Evolutionary conservation across 1,140 invertebrate genomes (phyloP).

Genomic region (Pogonus chalceus): DNA sequence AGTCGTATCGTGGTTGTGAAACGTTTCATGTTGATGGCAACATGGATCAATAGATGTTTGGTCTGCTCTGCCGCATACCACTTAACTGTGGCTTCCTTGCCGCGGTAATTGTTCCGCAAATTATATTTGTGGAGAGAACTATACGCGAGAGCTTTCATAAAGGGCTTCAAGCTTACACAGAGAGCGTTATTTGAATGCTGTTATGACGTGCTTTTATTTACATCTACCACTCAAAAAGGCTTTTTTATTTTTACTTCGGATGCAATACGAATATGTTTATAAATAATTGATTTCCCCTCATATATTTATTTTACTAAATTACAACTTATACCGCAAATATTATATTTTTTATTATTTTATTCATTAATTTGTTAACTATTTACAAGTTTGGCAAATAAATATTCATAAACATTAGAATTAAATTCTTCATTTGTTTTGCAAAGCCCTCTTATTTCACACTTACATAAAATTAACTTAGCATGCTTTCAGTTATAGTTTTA

Average conservation of each 20-base stretch:
- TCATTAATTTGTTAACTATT: no score
- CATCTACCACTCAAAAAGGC: not conserved
- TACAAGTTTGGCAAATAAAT: no score
- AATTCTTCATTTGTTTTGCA: no score
- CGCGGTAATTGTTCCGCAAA: conserved; percentile 32
- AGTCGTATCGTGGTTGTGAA: conserved; percentile 9
- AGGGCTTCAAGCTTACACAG: conserved; percentile 8
- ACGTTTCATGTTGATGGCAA: conserved; percentile 14
- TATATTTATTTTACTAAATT: no score
- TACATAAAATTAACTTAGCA: no score
- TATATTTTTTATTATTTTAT: no score
- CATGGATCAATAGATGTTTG: not conserved
- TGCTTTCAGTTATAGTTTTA: no score
- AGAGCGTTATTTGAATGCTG: not conserved
- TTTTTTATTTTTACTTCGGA: not conserved
- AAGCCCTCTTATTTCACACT: no score
- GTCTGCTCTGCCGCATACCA: conserved; percentile 15
- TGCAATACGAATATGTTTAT: not conserved
- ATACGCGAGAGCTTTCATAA: conserved; percentile 21
- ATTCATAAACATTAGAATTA: no score
- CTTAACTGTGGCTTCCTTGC: conserved; percentile 30
- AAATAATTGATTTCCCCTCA: no score
- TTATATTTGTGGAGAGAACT: conserved; percentile 32
- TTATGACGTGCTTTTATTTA: conserved; percentile 7
- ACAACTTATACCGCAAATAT: no score